Conservation (phyloP, 2,888 invertebrate genomes). For the Thereva nobilitata region DNA sequence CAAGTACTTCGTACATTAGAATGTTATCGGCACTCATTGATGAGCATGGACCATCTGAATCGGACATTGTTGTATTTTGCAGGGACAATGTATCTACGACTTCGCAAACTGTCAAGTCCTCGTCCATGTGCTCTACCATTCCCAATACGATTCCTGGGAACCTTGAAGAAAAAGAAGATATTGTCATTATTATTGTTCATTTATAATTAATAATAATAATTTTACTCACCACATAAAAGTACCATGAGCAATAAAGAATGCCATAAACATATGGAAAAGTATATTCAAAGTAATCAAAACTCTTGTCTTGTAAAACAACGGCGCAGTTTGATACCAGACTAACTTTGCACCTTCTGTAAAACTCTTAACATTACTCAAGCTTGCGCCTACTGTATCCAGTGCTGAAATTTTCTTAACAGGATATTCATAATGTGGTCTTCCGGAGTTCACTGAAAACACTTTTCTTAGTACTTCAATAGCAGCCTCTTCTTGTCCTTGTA, state of each 20-base stretch:
- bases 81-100: neutral
- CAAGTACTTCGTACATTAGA: slow-evolving; percentile 67
- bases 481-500: slow-evolving; percentile 64
- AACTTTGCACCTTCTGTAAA: slow-evolving; percentile 49
- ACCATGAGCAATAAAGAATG: slow-evolving; percentile 53
- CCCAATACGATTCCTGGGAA: slow-evolving; percentile 54
- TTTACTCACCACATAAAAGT: slow-evolving; percentile 52
- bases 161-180: slow-evolving; percentile 44
- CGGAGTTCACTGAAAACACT: slow-evolving; percentile 65
- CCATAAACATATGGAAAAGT: slow-evolving; percentile 48
- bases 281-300: slow-evolving; percentile 52
- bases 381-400: slow-evolving; percentile 48
- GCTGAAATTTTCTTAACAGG: slow-evolving; percentile 57
- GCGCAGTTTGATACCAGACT: slow-evolving; percentile 53
- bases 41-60: neutral
- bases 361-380: slow-evolving; percentile 48
- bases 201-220: too few species aligned
- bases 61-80: slow-evolving; percentile 9
- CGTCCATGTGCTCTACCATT: slow-evolving; percentile 53
- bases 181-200: too few species aligned
- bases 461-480: slow-evolving; percentile 65
- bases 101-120: slow-evolving; percentile 53
- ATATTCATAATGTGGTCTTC: slow-evolving; percentile 56
- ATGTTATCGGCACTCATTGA: slow-evolving; percentile 61
- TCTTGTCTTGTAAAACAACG: slow-evolving; percentile 50